Conservation (phyloP, 2,888 invertebrate genomes). For the Seladonia tumulorum region DNA sequence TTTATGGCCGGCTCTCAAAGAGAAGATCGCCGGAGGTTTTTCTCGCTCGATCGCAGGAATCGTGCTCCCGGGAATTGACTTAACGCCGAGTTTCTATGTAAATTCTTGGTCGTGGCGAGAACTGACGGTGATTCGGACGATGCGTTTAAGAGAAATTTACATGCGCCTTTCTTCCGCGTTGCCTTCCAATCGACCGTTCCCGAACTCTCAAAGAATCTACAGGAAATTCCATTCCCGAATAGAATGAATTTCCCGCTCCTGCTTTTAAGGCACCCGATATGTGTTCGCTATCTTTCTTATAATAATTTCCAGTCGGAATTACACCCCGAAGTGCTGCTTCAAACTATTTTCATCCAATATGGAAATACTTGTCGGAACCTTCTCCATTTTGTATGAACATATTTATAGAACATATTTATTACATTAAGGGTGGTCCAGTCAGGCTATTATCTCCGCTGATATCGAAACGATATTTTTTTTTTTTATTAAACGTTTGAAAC, state of each 20-base stretch:
- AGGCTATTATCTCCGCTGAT: too few relatives aligned
- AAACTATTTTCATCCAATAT: not conserved
- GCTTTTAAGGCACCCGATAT: not conserved
- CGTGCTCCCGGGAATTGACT: conserved; percentile 68
- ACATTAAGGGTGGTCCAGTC: too few relatives aligned
- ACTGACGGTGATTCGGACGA: conserved; percentile 50
- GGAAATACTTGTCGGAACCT: not conserved
- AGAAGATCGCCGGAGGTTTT: conserved; percentile 61
- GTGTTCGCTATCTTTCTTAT: not conserved
- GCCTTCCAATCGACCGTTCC: conserved; percentile 53
- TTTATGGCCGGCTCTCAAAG: conserved; percentile 61
- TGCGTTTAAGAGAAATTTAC: conserved; percentile 62
- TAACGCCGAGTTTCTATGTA: conserved; percentile 75
- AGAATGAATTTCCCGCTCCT: conserved; percentile 31
- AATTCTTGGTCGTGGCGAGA: conserved; percentile 60
- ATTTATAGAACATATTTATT: not conserved
- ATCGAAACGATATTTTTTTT: too few relatives aligned
- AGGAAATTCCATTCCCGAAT: conserved; percentile 36
- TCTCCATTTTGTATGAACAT: not conserved
- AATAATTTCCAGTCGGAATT: not conserved
- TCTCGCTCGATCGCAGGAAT: conserved; percentile 58
- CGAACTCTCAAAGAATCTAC: conserved; percentile 26
- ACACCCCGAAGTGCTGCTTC: not conserved
- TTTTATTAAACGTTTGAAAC: too few relatives aligned
- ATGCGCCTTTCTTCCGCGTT: conserved; percentile 53